Base-by-base conservation (phyloP, 2,888 invertebrate genomes). In the Euspilapteryx auroguttella region DNA sequence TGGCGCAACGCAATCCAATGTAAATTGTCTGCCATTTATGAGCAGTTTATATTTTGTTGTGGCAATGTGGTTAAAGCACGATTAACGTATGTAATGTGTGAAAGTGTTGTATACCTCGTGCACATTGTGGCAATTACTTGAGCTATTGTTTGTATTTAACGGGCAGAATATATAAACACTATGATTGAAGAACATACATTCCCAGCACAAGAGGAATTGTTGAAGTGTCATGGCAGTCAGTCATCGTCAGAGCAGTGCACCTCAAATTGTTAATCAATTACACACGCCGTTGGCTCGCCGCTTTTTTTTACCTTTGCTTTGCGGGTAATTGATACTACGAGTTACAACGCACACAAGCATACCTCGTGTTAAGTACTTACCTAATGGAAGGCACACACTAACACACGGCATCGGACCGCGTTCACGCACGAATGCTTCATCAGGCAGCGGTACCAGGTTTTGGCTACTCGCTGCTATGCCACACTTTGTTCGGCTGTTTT, bases 221-320 rank as follows among this genome's bases (percentile, higher is more conserved):
- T 12, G 8, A 15, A 17, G 17, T 20, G 29, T 24, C 29, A 29
- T 12, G 24, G 36, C 40, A 51, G 46, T 46, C 50, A 46, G 35
- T 44, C 43, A 49, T 45, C 47, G 49, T 17, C 14, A 17, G 49
- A 8, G 25, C 20, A 32, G 56, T 46, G 55, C 50, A 50, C 58
- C 55, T 61, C 56, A 52, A 62, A 63, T 64, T 59, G 59, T 55
- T 63, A 64, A 69, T 71, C 65, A 69, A 73, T 73, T 71, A 73
- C 57, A 59, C 64, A 62, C 57, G 44, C 59, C 51, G 62, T 49
- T 59, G 65, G 50, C 4, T 12, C 13, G 45, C 55, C 41, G 51
- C 50, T 52, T 57, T 51, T 59, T 64, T 65, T 55, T 68, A 65
- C 59, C 61, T 49, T 46, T 24, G 15, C n/a, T 13, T 10, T 25